Percentiles rank a stretch among this genome's conserved stretches.
phyloP scores from a whole-genome alignment of 2,888 invertebrate genomes.

The Cryptus armator region DNA sequence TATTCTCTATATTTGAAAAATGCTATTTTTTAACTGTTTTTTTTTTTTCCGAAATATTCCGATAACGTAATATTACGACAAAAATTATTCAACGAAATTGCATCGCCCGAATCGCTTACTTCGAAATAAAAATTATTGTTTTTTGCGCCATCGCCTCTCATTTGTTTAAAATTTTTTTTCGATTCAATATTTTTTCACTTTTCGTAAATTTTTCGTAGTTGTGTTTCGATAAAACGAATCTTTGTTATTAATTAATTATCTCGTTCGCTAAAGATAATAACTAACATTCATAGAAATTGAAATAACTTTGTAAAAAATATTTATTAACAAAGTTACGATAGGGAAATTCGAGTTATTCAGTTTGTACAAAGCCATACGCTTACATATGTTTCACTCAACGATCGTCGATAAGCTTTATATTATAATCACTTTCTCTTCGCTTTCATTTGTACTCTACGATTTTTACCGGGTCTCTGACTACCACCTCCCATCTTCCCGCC shows the following conservation, averaged over 20 bases:
- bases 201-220: no score
- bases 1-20: neutral
- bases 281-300: neutral
- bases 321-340: conserved; percentile 51
- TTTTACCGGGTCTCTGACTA: conserved; percentile 85
- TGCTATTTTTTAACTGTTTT: neutral
- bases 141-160: no score
- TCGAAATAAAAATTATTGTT: no score
- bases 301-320: conserved; percentile 33
- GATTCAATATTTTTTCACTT: no score
- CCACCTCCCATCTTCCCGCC: conserved; percentile 63
- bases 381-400: neutral
- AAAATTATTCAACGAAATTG: no score
- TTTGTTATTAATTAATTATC: neutral
- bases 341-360: conserved; percentile 28
- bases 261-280: neutral
- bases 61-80: no score
- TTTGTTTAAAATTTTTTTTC: no score
- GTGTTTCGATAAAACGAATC: no score
- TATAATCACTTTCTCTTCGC: conserved; percentile 80
- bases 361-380: conserved; percentile 41
- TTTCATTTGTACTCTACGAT: conserved; percentile 85
- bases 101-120: no score
- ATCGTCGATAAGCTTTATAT: neutral
- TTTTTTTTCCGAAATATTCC: neutral